These are phyloP conservation scores for Grus americana DNA, from an alignment of 2,113 vertebrate species.

Conservation along the genomic window DNA sequence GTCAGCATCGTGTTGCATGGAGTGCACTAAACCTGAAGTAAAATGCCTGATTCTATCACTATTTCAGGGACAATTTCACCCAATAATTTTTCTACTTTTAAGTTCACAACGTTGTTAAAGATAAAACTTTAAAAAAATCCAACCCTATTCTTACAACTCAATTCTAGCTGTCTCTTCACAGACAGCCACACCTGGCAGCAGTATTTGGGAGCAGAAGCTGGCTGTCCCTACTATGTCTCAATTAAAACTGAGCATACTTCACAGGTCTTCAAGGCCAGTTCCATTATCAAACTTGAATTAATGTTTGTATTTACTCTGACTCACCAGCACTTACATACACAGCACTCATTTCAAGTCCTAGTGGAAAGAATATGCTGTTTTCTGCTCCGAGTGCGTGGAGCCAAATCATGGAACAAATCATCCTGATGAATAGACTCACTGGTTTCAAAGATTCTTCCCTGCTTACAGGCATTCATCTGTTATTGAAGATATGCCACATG, in stretches of 20 bases:
- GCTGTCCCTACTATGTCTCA: neutral
- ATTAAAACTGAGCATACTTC: neutral
- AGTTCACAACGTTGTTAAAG: neutral
- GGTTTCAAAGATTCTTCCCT: neutral
- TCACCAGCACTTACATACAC: neutral
- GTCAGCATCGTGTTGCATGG: neutral
- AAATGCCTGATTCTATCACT: neutral
- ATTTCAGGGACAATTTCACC: neutral
- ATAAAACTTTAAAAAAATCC: neutral
- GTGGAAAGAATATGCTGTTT: neutral
- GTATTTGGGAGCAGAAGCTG: neutral
- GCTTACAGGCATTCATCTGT: neutral
- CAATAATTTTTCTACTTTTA: neutral
- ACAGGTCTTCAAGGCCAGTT: neutral
- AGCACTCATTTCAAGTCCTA: neutral
- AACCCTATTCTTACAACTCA: neutral
- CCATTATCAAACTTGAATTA: neutral
- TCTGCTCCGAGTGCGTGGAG: neutral
- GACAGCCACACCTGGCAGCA: neutral
- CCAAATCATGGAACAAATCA: neutral
- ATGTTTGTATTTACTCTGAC: neutral
- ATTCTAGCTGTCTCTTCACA: neutral
- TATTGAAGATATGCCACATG: neutral
- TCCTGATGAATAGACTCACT: neutral
- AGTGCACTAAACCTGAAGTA: neutral